Base-by-base conservation (phyloP, 1,140 invertebrate genomes). In the Dendrolimus punctatus region DNA sequence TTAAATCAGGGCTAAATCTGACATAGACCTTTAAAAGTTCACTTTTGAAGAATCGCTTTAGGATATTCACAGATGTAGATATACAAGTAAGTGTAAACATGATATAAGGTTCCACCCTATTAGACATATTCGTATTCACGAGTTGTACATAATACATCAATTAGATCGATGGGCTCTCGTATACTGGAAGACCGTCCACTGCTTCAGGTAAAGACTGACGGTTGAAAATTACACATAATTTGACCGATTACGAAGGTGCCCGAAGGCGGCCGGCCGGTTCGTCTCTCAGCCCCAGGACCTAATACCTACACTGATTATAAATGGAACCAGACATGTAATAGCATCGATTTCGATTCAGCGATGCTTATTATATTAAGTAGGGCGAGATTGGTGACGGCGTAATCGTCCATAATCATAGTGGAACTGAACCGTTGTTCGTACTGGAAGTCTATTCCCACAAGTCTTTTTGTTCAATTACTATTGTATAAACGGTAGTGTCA, bases 151-250 rank as follows among this genome's bases (percentile, higher is more conserved):
- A 77, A 80, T 80, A 75, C 75, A 72, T 71, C 73, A 80, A 80
- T 81, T 80, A 80, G 73, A 80, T 84, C 79, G 72, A 85, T 77
- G 78, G 66, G 68, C 73, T 58, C 57, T 62, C 60, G 56, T 65
- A 71, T 60, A 51, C 54, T 55, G 65, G 73, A 73, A 65, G 70
- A 58, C 64, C 64, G 64, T 60, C 51, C 77, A 76, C 64, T 64
- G 60, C 62, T 73, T 66, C 66, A 58, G 70, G 69, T 78, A 82
- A 80, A 83, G 79, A 83, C 80, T 80, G 82, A 84, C 82, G 77
- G 82, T 82, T 62, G 69, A 78, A 85, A 84, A 84, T 85, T 85
- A 84, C 68, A 77, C 68, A 84, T 84, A 84, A 85, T 85, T 23
- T 77, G 82, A 66, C 63, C 82, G 76, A 83, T 85, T 82, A 83